Evolutionary conservation across 2,888 invertebrate genomes (phyloP).

Genomic region (Xanthia icteritia): DNA sequence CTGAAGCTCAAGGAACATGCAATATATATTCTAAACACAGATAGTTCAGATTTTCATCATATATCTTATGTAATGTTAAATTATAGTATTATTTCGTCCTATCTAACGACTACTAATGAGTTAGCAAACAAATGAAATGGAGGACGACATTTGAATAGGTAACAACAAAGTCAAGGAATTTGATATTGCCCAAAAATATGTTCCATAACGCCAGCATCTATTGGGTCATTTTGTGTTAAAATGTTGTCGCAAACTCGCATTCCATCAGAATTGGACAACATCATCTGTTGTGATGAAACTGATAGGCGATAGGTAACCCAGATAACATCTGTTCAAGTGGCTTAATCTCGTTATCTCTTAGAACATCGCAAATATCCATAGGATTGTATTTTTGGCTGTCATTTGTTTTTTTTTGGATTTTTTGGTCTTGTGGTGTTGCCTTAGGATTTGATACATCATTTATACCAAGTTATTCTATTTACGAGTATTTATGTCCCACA

Average conservation of each 20-base stretch:
- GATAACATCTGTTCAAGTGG: constrained; percentile 44
- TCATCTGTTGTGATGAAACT: constrained; percentile 48
- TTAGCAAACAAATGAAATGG: constrained; percentile 17
- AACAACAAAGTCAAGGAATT: constrained; percentile 29
- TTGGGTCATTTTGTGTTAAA: constrained; percentile 40
- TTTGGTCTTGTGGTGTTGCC: neutral
- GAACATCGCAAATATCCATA: constrained; percentile 13
- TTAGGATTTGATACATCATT: neutral
- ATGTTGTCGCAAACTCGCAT: constrained; percentile 41
- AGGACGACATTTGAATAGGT: neutral
- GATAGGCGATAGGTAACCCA: constrained; percentile 36
- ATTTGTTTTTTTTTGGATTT: neutral
- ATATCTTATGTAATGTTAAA: neutral
- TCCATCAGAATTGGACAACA: constrained; percentile 44
- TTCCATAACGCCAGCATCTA: constrained; percentile 20
- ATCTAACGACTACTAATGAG: neutral
- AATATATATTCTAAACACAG: no score
- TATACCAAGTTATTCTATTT: neutral
- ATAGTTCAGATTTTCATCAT: neutral
- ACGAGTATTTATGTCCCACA: neutral
- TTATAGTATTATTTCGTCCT: neutral
- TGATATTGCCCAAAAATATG: constrained; percentile 25
- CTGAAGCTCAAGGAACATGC: neutral
- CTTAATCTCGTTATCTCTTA: constrained; percentile 44
- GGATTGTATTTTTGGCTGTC: constrained; percentile 6